Percentiles rank a stretch among this genome's conserved stretches.
Evolutionary conservation across 2,113 vertebrate genomes (phyloP).

Genomic region (Malurus elegans): DNA sequence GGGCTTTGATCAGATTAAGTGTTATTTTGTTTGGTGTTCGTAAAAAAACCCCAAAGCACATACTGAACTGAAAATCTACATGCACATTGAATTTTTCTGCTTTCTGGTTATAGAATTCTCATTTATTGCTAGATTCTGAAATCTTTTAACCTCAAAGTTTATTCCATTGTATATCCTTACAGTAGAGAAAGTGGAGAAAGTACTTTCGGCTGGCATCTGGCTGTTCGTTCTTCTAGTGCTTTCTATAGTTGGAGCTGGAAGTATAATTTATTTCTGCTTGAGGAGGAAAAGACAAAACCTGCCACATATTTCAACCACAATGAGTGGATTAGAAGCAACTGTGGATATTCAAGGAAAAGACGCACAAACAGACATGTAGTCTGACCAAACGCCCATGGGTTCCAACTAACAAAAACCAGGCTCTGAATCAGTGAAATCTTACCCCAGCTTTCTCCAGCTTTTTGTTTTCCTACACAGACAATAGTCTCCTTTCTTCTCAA

Average conservation of each 20-base stretch:
- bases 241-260: not conserved
- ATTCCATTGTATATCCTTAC: not conserved
- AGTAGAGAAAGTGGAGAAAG: not conserved
- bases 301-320: not conserved
- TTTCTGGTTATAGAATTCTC: not conserved
- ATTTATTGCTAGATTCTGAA: not conserved
- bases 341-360: not conserved
- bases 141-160: not conserved
- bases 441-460: not conserved
- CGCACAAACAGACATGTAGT: not conserved
- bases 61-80: not conserved
- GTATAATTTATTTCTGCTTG: not conserved
- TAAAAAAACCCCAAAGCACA: not conserved
- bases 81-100: not conserved
- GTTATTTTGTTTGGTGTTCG: not conserved
- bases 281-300: constrained; percentile 1
- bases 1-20: not conserved
- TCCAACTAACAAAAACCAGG: not conserved
- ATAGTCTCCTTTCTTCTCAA: not conserved
- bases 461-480: not conserved
- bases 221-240: not conserved
- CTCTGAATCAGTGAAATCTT: not conserved
- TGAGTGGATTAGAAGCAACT: not conserved
- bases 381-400: not conserved
- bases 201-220: not conserved